A percentile compares a stretch with the other conserved stretches of the same genome.
Evolutionary conservation across 1,140 invertebrate species (phyloP).

Genomic region (Meloidogyne hapla): DNA sequence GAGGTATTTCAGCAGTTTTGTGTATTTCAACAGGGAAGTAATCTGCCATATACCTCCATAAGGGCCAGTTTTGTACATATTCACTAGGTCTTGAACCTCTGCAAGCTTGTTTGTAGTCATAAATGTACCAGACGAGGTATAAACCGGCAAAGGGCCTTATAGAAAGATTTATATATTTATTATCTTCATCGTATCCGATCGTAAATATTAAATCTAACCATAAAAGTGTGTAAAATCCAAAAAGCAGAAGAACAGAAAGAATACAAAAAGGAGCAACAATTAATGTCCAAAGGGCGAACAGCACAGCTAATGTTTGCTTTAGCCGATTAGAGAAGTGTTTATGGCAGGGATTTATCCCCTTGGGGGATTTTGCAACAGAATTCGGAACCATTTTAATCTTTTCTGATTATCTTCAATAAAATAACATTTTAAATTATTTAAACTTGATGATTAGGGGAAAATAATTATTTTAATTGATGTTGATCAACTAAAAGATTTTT

Average conservation of each 20-base stretch:
- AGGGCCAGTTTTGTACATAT: conserved; percentile 14
- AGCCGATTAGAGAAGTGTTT: conserved; percentile 8
- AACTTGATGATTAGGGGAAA: too few species aligned
- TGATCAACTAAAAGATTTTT: too few species aligned
- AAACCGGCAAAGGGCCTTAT: conserved; percentile 15
- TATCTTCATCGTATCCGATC: too few species aligned
- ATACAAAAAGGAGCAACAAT: conserved; percentile 9
- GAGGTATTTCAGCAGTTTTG: conserved; percentile 66
- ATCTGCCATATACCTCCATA: conserved; percentile 58
- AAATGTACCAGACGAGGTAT: conserved; percentile 25
- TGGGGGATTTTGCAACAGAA: not conserved
- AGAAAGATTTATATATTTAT: not conserved
- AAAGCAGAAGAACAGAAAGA: conserved; percentile 14
- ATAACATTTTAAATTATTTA: too few species aligned
- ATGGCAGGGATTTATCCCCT: not conserved
- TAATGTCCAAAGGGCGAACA: conserved; percentile 12
- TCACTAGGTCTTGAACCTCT: conserved; percentile 14
- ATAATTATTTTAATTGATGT: too few species aligned
- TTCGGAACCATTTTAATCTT: not conserved
- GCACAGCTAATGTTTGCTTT: conserved; percentile 18
- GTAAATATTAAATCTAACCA: conserved; percentile 20
- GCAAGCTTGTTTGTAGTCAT: conserved; percentile 6
- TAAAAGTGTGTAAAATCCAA: conserved; percentile 13
- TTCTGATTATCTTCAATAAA: too few species aligned
- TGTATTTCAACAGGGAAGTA: conserved; percentile 66